Conservation (phyloP, 2,888 invertebrate genomes). For the Synanthedon formicaeformis region DNA sequence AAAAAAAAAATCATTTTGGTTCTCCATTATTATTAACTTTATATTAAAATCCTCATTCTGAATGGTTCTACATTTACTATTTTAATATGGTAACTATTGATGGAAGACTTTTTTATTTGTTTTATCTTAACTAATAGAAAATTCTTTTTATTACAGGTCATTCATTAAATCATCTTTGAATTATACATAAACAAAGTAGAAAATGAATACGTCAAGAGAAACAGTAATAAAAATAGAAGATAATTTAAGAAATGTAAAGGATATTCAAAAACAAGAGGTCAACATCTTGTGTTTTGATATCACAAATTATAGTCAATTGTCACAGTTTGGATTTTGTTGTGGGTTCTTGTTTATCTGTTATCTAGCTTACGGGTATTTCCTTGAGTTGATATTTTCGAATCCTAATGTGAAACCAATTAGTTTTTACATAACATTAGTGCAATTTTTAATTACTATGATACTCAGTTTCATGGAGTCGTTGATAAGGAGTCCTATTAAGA, state of each 20-base stretch:
- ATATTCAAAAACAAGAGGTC: constrained; percentile 48
- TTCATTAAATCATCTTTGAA: too few species aligned
- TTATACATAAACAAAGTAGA: neutral
- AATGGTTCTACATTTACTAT: too few species aligned
- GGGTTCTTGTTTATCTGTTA: constrained; percentile 88
- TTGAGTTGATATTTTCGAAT: constrained; percentile 92
- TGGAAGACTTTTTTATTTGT: too few species aligned
- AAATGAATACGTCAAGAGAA: constrained; percentile 37
- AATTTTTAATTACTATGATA: constrained; percentile 87
- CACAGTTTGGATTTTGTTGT: constrained; percentile 83
- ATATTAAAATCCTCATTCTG: too few species aligned
- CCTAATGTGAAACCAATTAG: constrained; percentile 91
- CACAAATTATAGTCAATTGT: constrained; percentile 71
- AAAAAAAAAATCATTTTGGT: too few species aligned
- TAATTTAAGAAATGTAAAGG: constrained; percentile 18
- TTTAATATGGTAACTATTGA: too few species aligned
- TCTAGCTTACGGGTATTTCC: constrained; percentile 89
- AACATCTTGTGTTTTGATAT: constrained; percentile 82
- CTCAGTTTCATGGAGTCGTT: constrained; percentile 83
- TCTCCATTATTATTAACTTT: too few species aligned
- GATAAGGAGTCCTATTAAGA: constrained; percentile 70
- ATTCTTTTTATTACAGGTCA: too few species aligned
- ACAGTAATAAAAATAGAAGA: constrained; percentile 43
- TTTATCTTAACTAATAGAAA: too few species aligned
- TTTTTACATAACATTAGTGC: constrained; percentile 91